Evolutionary conservation across 2,113 vertebrate genomes (phyloP).

Genomic region (Podilymbus podiceps): DNA sequence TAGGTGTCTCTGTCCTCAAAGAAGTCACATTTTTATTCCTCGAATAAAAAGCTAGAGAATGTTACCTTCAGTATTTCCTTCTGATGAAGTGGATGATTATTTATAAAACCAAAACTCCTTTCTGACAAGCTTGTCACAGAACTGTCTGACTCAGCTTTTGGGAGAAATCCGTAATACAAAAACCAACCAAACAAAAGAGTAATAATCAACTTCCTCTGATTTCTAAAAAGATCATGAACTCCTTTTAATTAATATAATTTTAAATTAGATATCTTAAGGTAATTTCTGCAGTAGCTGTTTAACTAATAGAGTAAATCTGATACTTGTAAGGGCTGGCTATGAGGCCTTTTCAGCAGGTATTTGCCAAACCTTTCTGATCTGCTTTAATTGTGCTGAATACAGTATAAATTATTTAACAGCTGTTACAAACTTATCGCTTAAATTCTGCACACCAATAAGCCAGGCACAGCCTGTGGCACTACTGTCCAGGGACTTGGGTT

Average conservation of each 20-base stretch:
- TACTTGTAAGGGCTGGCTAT: not conserved
- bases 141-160: slow-evolving; percentile 81
- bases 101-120: slow-evolving; percentile 89
- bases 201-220: not conserved
- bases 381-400: not conserved
- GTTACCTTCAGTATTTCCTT: slow-evolving; percentile 95
- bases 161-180: slow-evolving; percentile 81
- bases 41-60: not conserved
- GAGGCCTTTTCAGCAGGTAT: not conserved
- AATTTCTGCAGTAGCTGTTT: not conserved
- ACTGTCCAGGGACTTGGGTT: not conserved
- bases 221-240: not conserved
- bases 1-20: not conserved
- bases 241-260: not conserved
- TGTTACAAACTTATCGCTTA: not conserved
- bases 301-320: not conserved
- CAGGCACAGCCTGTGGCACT: not conserved
- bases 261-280: not conserved
- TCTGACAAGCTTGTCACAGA: slow-evolving; percentile 85
- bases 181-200: not conserved
- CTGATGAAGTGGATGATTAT: slow-evolving; percentile 86
- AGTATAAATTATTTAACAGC: not conserved
- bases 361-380: not conserved
- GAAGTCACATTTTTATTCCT: not conserved
- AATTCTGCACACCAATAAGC: not conserved